A percentile compares a stretch with the other conserved stretches of the same genome.
Conservation (phyloP, 2,888 invertebrate species). For the Diaprepes abbreviatus region DNA sequence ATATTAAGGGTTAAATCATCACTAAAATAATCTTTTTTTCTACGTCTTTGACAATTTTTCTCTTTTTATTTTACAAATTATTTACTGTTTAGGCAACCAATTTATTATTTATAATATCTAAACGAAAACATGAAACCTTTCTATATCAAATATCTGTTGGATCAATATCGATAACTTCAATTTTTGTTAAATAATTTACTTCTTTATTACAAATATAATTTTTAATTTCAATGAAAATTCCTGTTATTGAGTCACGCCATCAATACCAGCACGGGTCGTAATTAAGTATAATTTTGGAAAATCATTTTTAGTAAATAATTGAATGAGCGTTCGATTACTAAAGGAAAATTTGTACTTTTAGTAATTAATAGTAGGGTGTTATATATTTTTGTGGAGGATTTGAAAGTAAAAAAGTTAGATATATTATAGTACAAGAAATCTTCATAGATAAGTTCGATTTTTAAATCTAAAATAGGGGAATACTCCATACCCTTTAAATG, state of each 20-base stretch:
- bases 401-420: too few species aligned
- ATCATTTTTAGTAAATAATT: constrained; percentile 11
- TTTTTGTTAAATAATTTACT: constrained; percentile 13
- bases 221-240: constrained; percentile 8
- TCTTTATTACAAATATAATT: constrained; percentile 16
- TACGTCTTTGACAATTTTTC: too few species aligned
- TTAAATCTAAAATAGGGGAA: too few species aligned
- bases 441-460: too few species aligned
- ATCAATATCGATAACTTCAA: constrained; percentile 1
- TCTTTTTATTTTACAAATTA: too few species aligned
- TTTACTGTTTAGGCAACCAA: neutral
- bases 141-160: neutral
- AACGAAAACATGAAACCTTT: neutral
- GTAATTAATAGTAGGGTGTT: neutral
- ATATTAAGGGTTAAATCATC: too few species aligned
- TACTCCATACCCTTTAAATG: too few species aligned
- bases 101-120: neutral
- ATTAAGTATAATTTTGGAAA: constrained; percentile 16
- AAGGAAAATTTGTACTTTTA: neutral
- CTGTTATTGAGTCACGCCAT: constrained; percentile 17
- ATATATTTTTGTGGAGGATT: too few species aligned
- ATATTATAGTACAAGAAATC: too few species aligned
- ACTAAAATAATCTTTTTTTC: too few species aligned
- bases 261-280: constrained; percentile 2
- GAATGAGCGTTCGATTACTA: neutral